Evolutionary conservation across 2,888 invertebrate genomes (phyloP), one percentile per base, ranked within the genome.

Genomic region (Schizaphis graminum): DNA sequence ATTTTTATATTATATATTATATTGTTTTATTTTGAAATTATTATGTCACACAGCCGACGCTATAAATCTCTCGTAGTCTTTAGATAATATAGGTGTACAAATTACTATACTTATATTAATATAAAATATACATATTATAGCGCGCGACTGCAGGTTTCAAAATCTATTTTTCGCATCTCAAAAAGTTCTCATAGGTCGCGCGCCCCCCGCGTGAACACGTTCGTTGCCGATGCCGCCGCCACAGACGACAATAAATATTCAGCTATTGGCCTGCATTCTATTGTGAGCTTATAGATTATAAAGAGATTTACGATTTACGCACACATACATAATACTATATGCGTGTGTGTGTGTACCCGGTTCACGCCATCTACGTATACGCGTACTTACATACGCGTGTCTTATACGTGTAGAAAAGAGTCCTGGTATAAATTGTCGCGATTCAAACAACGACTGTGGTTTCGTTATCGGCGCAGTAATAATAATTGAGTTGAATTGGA

Each of bases 401-500:
- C 53, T 41, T 61, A 8, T 87, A 53, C 16, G 41, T 28, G 67
- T 85, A 86, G 47, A 91, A 35, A 44, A n/a, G n/a, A n/a, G 47
- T 49, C 56, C n/a, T 47, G 26, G 67, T 89, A 93, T 93, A 93
- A 77, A 89, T 93, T 84, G 90, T 90, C 90, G 93, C 85, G 85
- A 86, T 67, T 61, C 91, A 41, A 53, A 90, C 49, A 5, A 44
- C 85, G 57, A n/a, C 24, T 26, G 89, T 53, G 85, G 56, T 93
- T 90, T 94, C 61, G 93, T 90, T 90, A 91, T 87, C 91, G 93
- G 49, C 35, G 89, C 44, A n/a, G 89, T 67, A 92, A 86, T 67
- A 89, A 91, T 88, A 88, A 88, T 94, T 91, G 94, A 94, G 94
- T 91, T 67, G 94, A 87, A 94, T 91, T 86, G 90, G 86, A 91